Evolutionary conservation across 2,888 invertebrate species (phyloP), one percentile per base, ranked within the genome.

Genomic region (Caenorhabditis doughertyi): DNA sequence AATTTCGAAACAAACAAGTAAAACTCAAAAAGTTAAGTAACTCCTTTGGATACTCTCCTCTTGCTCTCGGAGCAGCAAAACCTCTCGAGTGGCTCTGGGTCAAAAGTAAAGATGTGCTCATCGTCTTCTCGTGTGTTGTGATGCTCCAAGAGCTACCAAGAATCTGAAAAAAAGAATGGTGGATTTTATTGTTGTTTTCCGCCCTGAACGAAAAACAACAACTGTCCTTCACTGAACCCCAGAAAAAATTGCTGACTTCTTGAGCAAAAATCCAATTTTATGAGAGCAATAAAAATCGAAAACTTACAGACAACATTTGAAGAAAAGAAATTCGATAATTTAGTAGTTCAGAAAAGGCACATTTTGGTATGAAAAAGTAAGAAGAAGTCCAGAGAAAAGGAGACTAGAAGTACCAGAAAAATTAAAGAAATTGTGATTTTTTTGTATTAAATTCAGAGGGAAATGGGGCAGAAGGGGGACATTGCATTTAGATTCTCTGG

Each of bases 401-500:
- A 55, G 67, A 67, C 67, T 67, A 67, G 67, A 35, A 67, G 72
- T 64, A 73, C 72, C 72, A 73, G 72, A 73, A 42, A 44, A 53
- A 42, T 27, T 4, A 65, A 32, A 44, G 23, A 29, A 53, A 51
- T 5, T 23, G 18, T 32, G 5, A 16, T 68, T 68, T 11, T 32
- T 32, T 32, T 32, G 32, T 32, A 5, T 27, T 21, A n/a, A n/a
- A n/a, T n/a, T n/a, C n/a, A n/a, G n/a, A n/a, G 21, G 8, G 4
- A 18, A 47, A 29, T 8, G 62, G n/a, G 23, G 44, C n/a, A n/a
- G 16, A 16, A 9, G 39, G 47, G 27, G 8, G 42, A 3, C 42
- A 16, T 42, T 3, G 25, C 5, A 27, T 21, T 90, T 86, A 90
- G 47, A 85, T 79, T 83, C 91, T 88, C 83, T 91, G 91, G 70